Conservation (phyloP, 2,888 invertebrate genomes). For the Drepana falcataria region DNA sequence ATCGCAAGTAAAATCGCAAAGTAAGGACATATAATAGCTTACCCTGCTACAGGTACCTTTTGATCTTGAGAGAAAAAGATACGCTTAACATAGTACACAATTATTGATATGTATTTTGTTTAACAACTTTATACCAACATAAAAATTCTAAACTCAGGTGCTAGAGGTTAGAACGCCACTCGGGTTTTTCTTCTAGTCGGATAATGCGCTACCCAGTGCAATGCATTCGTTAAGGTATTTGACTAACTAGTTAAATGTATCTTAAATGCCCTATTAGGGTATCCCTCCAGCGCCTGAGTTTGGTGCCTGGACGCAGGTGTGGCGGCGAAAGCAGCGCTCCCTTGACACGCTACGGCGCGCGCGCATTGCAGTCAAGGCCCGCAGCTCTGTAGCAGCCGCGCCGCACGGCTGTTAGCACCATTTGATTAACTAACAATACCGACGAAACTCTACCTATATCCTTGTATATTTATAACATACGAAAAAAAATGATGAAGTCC, state of each 20-base stretch:
- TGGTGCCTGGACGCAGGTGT: slow-evolving; percentile 45
- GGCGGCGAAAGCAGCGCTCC: slow-evolving; percentile 77
- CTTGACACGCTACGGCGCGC: slow-evolving; percentile 76
- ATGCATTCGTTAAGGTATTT: neutral
- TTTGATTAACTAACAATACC: slow-evolving; percentile 47
- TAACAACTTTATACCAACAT: too few relatives aligned
- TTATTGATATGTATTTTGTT: too few relatives aligned
- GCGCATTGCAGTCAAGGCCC: slow-evolving; percentile 77
- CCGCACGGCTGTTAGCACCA: slow-evolving; percentile 32
- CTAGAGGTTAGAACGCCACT: too few relatives aligned
- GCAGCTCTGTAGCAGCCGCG: slow-evolving; percentile 44
- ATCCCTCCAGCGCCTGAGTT: slow-evolving; percentile 39
- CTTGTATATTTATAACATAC: too few relatives aligned
- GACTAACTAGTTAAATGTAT: slow-evolving; percentile 2
- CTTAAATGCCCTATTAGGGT: slow-evolving; percentile 32
- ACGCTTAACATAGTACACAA: too few relatives aligned
- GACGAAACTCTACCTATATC: slow-evolving; percentile 13
- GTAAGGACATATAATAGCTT: too few relatives aligned
- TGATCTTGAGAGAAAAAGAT: too few relatives aligned
- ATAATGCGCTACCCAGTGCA: neutral
- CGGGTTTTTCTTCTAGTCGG: too few relatives aligned
- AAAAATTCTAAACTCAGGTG: too few relatives aligned
- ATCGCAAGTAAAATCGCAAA: too few relatives aligned
- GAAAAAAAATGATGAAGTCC: too few relatives aligned
- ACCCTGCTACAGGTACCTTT: too few relatives aligned